Evolutionary conservation across 2,797 vertebrate genomes (phyloP).

Genomic region (Scleropages formosus): DNA sequence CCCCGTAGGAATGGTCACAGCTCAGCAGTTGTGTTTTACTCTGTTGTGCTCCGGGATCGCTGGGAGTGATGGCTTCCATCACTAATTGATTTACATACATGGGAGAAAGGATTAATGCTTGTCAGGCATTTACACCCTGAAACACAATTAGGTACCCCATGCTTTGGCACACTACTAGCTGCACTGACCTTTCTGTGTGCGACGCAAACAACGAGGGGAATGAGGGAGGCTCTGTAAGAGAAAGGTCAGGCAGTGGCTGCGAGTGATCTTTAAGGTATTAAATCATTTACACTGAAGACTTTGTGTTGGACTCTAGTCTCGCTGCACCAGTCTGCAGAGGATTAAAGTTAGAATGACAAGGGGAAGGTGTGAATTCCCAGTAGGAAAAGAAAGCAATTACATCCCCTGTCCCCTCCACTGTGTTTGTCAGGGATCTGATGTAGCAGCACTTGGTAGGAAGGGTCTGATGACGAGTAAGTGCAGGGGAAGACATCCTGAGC

Average conservation of each 20-base stretch:
- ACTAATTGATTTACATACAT: background rate
- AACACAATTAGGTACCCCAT: background rate
- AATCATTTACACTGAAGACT: background rate
- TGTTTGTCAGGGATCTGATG: background rate
- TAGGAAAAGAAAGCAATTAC: conserved; percentile 13
- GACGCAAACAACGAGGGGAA: background rate
- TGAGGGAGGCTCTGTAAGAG: background rate
- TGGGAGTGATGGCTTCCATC: background rate
- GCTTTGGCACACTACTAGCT: background rate
- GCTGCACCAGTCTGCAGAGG: conserved; percentile 8
- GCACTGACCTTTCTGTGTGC: background rate
- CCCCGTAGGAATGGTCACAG: background rate
- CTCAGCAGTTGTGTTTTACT: background rate
- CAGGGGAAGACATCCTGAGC: conserved; percentile 6
- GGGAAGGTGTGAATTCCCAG: background rate
- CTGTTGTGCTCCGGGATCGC: background rate
- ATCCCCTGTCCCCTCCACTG: conserved; percentile 1
- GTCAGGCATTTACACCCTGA: background rate
- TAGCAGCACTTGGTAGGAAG: background rate
- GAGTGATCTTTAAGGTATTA: conserved; percentile 8
- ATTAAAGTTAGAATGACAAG: background rate
- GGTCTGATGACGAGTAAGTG: background rate
- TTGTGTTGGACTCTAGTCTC: background rate
- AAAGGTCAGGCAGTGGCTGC: conserved; percentile 8
- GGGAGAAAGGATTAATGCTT: background rate